A percentile compares a stretch with the other conserved stretches of the same genome.
phyloP scores from a whole-genome alignment of 2,113 vertebrate genomes.

The Upupa epops region DNA sequence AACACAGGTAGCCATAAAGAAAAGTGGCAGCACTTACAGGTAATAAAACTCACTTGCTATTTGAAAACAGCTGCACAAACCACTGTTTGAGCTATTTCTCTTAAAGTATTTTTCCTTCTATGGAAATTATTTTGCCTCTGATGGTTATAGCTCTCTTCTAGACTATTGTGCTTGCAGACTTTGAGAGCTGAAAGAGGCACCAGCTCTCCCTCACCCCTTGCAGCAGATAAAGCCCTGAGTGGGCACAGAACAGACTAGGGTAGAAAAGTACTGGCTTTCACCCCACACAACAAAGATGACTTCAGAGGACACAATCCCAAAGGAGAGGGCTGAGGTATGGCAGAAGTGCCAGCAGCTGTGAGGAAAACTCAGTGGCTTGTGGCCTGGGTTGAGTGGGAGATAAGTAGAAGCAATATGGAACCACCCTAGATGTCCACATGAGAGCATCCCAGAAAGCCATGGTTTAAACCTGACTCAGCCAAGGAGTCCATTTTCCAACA shows the following conservation, averaged over 20 bases:
- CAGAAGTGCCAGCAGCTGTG: neutral
- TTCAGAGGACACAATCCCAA: neutral
- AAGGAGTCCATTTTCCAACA: neutral
- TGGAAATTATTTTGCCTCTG: constrained; percentile 10
- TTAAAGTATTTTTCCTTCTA: constrained; percentile 15
- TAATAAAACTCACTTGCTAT: neutral
- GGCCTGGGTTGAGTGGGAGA: neutral
- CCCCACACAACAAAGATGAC: neutral
- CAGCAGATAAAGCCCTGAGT: neutral
- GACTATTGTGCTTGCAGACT: neutral
- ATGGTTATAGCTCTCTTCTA: neutral
- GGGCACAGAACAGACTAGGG: accelerated
- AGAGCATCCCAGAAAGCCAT: neutral
- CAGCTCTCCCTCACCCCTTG: neutral
- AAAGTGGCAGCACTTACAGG: neutral
- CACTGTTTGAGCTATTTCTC: neutral
- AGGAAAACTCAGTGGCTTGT: neutral
- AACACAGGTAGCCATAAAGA: neutral
- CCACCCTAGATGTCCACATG: neutral
- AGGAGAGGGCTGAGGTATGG: neutral
- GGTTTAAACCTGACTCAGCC: neutral
- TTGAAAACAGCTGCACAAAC: constrained; percentile 23
- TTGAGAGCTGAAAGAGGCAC: neutral
- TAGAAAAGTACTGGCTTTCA: neutral
- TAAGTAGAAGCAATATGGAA: accelerated